These are phyloP conservation scores for Orthosia gothica DNA, from an alignment of 2,888 invertebrate species.

Conservation along the genomic window DNA sequence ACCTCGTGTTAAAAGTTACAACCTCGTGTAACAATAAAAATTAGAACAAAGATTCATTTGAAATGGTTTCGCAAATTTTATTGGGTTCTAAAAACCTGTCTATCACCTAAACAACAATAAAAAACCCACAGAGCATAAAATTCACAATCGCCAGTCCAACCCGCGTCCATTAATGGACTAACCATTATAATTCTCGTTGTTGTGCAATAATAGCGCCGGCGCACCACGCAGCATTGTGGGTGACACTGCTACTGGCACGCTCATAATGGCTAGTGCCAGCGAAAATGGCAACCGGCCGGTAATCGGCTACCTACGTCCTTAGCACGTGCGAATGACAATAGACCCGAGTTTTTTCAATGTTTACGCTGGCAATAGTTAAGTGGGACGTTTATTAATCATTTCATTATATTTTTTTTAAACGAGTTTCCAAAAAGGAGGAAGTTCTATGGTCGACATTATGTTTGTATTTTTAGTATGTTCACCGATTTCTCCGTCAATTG, in stretches of 20 bases:
- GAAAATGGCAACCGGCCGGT: constrained; percentile 45
- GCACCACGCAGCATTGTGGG: constrained; percentile 51
- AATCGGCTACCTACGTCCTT: constrained; percentile 41
- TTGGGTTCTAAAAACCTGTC: neutral
- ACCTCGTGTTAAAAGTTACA: no score
- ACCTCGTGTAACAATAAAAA: no score
- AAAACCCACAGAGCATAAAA: neutral
- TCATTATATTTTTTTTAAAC: neutral
- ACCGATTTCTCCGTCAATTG: no score
- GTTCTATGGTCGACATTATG: no score
- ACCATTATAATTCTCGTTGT: constrained; percentile 62
- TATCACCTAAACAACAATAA: neutral
- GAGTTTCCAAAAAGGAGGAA: no score
- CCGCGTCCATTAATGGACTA: constrained; percentile 54
- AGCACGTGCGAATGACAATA: constrained; percentile 55
- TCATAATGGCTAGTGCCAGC: constrained; percentile 22
- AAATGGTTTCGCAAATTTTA: no score
- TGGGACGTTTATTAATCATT: constrained; percentile 11
- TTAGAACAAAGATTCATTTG: no score
- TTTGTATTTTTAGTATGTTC: no score
- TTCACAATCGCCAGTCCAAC: constrained; percentile 17
- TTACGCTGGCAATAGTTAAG: constrained; percentile 35
- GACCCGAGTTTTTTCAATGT: constrained; percentile 25
- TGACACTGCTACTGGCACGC: constrained; percentile 50
- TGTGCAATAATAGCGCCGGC: constrained; percentile 56